phyloP scores from a whole-genome alignment of 1,140 invertebrate species.

The Caenorhabditis brenneri region DNA sequence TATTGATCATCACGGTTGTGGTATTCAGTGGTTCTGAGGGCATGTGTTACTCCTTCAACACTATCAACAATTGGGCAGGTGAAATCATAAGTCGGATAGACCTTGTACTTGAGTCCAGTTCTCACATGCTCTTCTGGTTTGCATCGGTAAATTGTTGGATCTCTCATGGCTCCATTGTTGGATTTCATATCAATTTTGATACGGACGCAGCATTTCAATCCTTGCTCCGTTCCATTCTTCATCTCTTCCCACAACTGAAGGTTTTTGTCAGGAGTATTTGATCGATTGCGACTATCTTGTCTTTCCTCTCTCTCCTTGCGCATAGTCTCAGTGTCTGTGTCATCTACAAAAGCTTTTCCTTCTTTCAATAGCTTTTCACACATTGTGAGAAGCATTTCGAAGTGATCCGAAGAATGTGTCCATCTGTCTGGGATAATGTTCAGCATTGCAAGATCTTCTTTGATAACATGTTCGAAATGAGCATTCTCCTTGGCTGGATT shows the following conservation, averaged over 20 bases:
- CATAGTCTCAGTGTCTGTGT: constrained; percentile 92
- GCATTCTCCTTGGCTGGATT: constrained; percentile 98
- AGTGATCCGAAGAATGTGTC: constrained; percentile 95
- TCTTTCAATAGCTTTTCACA: constrained; percentile 88
- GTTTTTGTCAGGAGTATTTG: constrained; percentile 78
- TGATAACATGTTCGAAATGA: constrained; percentile 94
- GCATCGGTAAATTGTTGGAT: no score
- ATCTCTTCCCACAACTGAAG: constrained; percentile 91
- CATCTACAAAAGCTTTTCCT: constrained; percentile 91
- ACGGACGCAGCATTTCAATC: no score
- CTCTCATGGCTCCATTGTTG: no score
- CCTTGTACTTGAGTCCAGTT: no score
- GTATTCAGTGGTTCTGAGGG: no score
- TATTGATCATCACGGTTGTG: no score
- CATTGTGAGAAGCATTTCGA: constrained; percentile 86
- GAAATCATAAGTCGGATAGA: no score
- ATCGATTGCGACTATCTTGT: constrained; percentile 82
- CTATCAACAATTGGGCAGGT: no score
- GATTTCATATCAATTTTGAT: no score
- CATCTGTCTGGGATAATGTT: constrained; percentile 90
- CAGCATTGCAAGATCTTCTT: constrained; percentile 85
- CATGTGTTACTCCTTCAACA: no score
- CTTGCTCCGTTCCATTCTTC: constrained; percentile 82
- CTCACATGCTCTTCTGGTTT: no score
- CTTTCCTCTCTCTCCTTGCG: constrained; percentile 90